Conservation (phyloP, 2,888 invertebrate genomes). For the Phyto melanocephala region DNA sequence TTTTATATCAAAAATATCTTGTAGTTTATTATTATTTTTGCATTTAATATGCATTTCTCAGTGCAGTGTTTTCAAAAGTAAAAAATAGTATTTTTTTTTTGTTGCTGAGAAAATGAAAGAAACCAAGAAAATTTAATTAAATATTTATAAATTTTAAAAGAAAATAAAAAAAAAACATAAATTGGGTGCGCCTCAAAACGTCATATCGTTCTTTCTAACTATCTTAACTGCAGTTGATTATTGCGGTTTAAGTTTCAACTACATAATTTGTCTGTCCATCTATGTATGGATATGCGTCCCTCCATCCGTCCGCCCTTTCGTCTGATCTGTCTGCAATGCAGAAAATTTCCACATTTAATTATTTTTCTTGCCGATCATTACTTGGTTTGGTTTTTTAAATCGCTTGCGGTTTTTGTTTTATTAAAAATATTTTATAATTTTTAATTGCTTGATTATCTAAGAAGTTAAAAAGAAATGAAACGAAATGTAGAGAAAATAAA, state of each 20-base stretch:
- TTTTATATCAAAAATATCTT: constrained; percentile 2
- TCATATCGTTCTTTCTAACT: not conserved
- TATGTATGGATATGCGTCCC: not conserved
- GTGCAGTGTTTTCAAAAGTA: constrained; percentile 23
- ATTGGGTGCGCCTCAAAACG: constrained; percentile 56
- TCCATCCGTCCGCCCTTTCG: no score
- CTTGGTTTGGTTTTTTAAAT: not conserved
- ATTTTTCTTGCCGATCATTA: constrained; percentile 8
- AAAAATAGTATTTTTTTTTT: not conserved
- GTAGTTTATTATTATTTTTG: not conserved
- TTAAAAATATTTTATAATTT: constrained; percentile 58
- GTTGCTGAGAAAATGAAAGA: not conserved
- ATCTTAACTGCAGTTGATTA: constrained; percentile 10
- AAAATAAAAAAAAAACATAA: constrained; percentile 41
- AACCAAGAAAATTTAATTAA: constrained; percentile 55
- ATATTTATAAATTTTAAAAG: constrained; percentile 55
- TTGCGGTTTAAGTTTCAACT: constrained; percentile 12
- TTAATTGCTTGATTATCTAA: constrained; percentile 61
- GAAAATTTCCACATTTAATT: constrained; percentile 41
- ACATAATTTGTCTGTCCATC: not conserved
- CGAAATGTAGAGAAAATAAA: constrained; percentile 27
- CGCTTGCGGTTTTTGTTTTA: constrained; percentile 18
- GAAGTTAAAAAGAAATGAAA: constrained; percentile 40
- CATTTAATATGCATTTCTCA: constrained; percentile 63
- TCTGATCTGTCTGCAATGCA: constrained; percentile 11